These are phyloP conservation scores for Gadopsis bispinosus DNA, from an alignment of 2,797 vertebrate species.

Conservation along the genomic window DNA sequence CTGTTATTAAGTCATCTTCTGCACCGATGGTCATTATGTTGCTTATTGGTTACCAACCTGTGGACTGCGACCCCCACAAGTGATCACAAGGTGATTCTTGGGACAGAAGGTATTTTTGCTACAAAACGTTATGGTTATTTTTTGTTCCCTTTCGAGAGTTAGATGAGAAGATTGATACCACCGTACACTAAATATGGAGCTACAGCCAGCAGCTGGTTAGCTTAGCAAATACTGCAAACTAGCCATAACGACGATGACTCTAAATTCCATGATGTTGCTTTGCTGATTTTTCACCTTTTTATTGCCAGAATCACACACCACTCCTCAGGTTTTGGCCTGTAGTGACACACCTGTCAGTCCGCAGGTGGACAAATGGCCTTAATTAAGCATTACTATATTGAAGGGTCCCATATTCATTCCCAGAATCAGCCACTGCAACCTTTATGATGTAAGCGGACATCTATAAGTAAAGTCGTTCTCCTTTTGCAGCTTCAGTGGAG, in stretches of 20 bases:
- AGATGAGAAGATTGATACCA: background rate
- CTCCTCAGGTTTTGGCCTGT: background rate
- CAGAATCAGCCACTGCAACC: conserved; percentile 15
- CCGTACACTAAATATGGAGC: background rate
- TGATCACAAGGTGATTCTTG: background rate
- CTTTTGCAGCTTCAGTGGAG: conserved; percentile 28
- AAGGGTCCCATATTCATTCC: background rate
- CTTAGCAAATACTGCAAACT: background rate
- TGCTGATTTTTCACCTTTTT: background rate
- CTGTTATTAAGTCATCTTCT: background rate
- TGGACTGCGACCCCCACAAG: too few relatives aligned
- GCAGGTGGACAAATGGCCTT: background rate
- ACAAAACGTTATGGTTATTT: background rate
- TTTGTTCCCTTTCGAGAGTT: too few relatives aligned
- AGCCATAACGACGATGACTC: too few relatives aligned
- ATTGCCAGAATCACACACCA: background rate
- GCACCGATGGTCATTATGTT: background rate
- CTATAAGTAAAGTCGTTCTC: background rate
- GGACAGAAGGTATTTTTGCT: background rate
- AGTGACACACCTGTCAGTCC: conserved; percentile 1
- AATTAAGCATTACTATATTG: background rate
- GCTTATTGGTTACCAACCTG: background rate
- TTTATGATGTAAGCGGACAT: background rate
- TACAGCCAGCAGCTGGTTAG: background rate
- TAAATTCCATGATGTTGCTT: background rate